These are phyloP conservation scores for Apodemia hepburni DNA, from an alignment of 2,888 invertebrate genomes.

Conservation along the genomic window DNA sequence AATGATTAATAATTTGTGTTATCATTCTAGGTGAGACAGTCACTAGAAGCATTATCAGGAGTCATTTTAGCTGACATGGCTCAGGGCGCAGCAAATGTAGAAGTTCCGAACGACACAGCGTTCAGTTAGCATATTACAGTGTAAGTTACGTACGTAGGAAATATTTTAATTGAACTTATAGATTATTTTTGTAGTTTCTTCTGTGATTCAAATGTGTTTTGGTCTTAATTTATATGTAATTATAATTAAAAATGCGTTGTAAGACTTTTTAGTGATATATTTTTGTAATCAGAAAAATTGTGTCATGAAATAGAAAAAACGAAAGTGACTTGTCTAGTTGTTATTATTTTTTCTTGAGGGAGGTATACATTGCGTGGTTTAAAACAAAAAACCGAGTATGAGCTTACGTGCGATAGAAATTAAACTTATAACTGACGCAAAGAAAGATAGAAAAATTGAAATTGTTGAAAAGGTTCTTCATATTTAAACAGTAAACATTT, in stretches of 20 bases:
- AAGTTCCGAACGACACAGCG: slow-evolving; percentile 59
- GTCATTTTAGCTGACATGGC: slow-evolving; percentile 76
- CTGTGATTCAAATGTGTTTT: slow-evolving; percentile 13
- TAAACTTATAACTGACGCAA: no score
- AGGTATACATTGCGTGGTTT: no score
- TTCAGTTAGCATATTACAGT: slow-evolving; percentile 57
- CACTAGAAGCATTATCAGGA: slow-evolving; percentile 88
- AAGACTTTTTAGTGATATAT: not conserved
- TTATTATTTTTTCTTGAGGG: no score
- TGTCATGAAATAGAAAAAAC: no score
- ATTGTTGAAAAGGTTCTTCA: no score
- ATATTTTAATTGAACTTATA: slow-evolving; percentile 7
- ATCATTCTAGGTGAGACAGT: slow-evolving; percentile 86
- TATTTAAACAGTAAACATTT: no score
- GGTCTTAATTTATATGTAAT: slow-evolving; percentile 7
- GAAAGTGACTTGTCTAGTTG: no score
- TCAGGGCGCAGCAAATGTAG: slow-evolving; percentile 42
- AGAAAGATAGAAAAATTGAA: no score
- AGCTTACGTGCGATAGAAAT: no score
- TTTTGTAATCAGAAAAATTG: not conserved
- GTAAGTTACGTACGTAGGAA: slow-evolving; percentile 3
- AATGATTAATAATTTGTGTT: not conserved
- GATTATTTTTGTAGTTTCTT: slow-evolving; percentile 10
- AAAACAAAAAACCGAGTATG: no score
- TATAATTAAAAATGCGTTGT: not conserved